phyloP scores from a whole-genome alignment of 2,888 invertebrate genomes.

The Graphium colonna region DNA sequence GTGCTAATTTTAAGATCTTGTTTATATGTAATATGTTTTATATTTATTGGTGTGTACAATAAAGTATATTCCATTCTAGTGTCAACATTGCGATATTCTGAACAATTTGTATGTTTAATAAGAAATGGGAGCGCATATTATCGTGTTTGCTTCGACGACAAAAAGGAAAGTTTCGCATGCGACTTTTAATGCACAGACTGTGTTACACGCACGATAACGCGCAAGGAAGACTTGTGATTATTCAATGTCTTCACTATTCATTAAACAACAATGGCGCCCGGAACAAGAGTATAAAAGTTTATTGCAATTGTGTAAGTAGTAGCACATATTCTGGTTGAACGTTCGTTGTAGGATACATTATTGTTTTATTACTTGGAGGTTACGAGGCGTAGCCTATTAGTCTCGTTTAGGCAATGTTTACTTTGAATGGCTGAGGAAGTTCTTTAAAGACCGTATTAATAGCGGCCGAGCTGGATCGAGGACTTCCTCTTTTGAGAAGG shows the following conservation, averaged over 20 bases:
- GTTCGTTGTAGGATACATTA: too few species aligned
- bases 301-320: constrained; percentile 23
- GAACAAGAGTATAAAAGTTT: constrained; percentile 28
- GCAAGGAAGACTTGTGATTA: constrained; percentile 8
- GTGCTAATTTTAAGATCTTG: too few species aligned
- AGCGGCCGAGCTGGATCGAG: too few species aligned
- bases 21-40: too few species aligned
- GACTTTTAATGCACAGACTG: not conserved
- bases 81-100: too few species aligned
- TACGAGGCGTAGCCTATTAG: not conserved
- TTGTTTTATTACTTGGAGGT: constrained; percentile 6
- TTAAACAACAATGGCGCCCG: constrained; percentile 24
- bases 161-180: not conserved
- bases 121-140: too few species aligned
- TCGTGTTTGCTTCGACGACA: too few species aligned
- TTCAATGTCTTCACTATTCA: constrained; percentile 27
- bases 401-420: not conserved
- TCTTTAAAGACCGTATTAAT: too few species aligned
- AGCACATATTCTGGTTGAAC: not conserved
- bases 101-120: not conserved
- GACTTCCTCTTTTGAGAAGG: too few species aligned
- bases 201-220: constrained; percentile 1
- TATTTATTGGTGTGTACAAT: too few species aligned
- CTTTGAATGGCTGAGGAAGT: not conserved
- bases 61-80: too few species aligned